Conservation (phyloP, 2,888 invertebrate genomes). For the Harpagoxenus sublaevis region DNA sequence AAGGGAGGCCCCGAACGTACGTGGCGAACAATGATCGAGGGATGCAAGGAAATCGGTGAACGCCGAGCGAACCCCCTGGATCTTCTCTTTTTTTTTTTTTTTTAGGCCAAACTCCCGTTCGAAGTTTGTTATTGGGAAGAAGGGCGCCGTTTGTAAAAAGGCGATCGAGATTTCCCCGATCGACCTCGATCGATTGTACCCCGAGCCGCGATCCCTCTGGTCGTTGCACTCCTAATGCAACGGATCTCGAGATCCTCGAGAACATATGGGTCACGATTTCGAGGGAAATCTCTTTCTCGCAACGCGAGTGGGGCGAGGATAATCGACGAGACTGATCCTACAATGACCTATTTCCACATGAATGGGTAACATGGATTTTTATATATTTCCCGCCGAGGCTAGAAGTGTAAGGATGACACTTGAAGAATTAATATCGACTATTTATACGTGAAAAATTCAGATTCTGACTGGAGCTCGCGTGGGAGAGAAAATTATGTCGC, state of each 20-base stretch:
- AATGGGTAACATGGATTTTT: not conserved
- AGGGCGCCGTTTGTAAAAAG: not conserved
- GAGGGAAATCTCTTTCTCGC: not conserved
- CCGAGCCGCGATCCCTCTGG: not conserved
- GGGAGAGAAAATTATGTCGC: not conserved
- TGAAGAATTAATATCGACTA: not conserved
- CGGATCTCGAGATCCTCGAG: conserved; percentile 19
- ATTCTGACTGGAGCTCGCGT: not conserved
- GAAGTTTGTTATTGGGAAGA: conserved; percentile 31
- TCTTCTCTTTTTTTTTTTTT: conserved; percentile 40
- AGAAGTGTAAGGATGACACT: not conserved
- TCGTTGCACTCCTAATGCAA: conserved; percentile 29
- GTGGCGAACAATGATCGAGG: conserved; percentile 49
- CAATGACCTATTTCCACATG: not conserved
- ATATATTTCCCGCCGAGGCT: not conserved
- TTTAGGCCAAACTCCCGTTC: conserved; percentile 30
- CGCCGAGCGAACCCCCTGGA: conserved; percentile 51
- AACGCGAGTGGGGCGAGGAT: not conserved
- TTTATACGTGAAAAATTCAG: not conserved
- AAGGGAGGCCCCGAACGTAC: conserved; percentile 21
- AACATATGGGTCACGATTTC: conserved; percentile 4
- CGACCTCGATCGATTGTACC: conserved; percentile 44
- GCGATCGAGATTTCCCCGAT: conserved; percentile 37
- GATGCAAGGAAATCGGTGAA: conserved; percentile 66
- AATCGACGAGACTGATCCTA: conserved; percentile 15